Base-by-base conservation (phyloP, 1,140 invertebrate species). In the Elymnias hypermnestra region DNA sequence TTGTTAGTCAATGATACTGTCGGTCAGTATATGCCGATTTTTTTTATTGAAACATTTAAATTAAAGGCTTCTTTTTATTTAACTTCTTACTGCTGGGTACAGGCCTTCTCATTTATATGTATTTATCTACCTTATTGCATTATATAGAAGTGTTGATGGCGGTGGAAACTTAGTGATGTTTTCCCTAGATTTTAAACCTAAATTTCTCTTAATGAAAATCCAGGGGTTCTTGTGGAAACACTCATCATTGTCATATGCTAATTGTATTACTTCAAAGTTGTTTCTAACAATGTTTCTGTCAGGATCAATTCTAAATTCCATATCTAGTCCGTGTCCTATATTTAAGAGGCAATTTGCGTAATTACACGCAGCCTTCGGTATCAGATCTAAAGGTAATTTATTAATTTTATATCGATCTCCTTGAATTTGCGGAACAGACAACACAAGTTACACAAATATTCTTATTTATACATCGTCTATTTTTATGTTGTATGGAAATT, bases 351-450 rank as follows among this genome's bases (percentile, higher is more conserved):
- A 58, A 68, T 75, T 72, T 60, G 57, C 52, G 59, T 69, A 72
- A 68, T 69, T 65, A 63, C 38, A 55, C 48, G 52, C 53, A 62
- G 62, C 61, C 56, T 38, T 51, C 49, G 47, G 54, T 56, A 65
- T 60, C 66, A 55, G 35, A 62, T 29, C 44, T 47, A 39, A 42
- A 63, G 52, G 44, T 55, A 42, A 42, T 48, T 53, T n/a, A n/a
- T 46, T 75, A 72, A 73, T 77, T 71, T 57, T 69, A 72, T 44
- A 81, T 72, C 64, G 74, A 68, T 79, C 75, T 75, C 77, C 72
- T 82, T 78, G 75, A 74, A 61, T 68, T 72, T 61, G 57, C 73
- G 62, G 65, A 72, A 77, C 62, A 22, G 41, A 48, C 15, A 31
- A 38, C 48, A 36, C 13, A 10, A n/a, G n/a, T n/a, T n/a, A n/a